A percentile compares a stretch with the other conserved stretches of the same genome.
These are phyloP conservation scores for Drosophila repletoides DNA, from an alignment of 1,140 invertebrate species.

Conservation along the genomic window DNA sequence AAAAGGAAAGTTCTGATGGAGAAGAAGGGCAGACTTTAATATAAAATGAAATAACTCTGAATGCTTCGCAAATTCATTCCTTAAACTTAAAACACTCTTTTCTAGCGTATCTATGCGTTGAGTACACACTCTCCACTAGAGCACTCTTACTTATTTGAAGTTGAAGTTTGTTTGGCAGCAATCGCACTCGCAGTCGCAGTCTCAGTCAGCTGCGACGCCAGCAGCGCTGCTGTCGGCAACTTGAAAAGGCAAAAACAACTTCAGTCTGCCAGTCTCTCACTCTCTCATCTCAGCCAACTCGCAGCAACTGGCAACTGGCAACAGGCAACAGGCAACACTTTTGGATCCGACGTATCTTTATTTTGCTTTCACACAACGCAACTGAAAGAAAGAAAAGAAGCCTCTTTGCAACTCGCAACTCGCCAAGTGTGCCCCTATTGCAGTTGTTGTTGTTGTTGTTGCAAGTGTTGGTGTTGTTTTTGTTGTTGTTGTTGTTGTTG, in stretches of 20 bases:
- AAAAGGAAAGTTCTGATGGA: too few species aligned
- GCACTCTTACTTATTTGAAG: conserved; percentile 73
- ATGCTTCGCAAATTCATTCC: too few species aligned
- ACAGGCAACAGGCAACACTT: conserved; percentile 62
- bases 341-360: conserved; percentile 74
- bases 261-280: conserved; percentile 52
- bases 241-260: conserved; percentile 70
- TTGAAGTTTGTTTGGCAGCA: conserved; percentile 71
- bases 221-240: conserved; percentile 72
- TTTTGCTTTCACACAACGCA: conserved; percentile 64
- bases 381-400: conserved; percentile 26
- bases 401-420: conserved; percentile 23
- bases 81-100: too few species aligned
- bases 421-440: conserved; percentile 48
- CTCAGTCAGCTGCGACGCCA: conserved; percentile 41
- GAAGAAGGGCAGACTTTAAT: too few species aligned
- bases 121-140: too few species aligned
- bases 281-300: conserved; percentile 35
- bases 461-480: conserved; percentile 22
- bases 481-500: conserved; percentile 19
- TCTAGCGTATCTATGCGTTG: too few species aligned
- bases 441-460: conserved; percentile 25
- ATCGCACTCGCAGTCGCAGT: conserved; percentile 2
- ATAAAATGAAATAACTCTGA: too few species aligned
- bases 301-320: conserved; percentile 37